Evolutionary conservation across 2,113 vertebrate species (phyloP).

Genomic region (Indicator maculatus): DNA sequence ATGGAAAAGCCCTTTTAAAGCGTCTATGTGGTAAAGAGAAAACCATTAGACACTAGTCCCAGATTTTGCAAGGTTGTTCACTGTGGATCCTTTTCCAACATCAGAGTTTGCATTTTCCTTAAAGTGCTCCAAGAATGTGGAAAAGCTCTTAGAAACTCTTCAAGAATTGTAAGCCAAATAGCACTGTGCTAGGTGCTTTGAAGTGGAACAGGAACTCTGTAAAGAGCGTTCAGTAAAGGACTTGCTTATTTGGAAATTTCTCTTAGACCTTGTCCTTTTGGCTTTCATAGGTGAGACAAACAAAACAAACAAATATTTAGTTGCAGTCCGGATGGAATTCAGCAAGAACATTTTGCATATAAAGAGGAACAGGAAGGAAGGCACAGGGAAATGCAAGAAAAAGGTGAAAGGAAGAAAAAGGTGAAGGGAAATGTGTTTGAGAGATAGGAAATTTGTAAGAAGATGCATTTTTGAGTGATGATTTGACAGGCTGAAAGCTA

Average conservation of each 20-base stretch:
- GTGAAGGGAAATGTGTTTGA: not conserved
- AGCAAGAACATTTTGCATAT: not conserved
- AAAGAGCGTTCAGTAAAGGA: not conserved
- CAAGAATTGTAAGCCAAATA: not conserved
- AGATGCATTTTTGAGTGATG: not conserved
- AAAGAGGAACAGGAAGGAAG: not conserved
- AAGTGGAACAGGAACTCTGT: not conserved
- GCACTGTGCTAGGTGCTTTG: not conserved
- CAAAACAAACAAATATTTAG: fast-evolving
- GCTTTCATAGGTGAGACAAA: not conserved
- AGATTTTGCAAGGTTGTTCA: fast-evolving
- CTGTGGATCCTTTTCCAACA: not conserved
- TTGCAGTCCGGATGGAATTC: not conserved
- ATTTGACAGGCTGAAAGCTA: not conserved
- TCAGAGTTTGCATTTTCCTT: not conserved
- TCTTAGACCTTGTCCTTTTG: not conserved
- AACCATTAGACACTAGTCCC: fast-evolving
- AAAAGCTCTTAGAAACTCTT: not conserved
- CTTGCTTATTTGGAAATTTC: not conserved
- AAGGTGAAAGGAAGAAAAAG: not conserved
- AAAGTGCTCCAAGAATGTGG: not conserved
- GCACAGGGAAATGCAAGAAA: not conserved
- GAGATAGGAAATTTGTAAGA: not conserved
- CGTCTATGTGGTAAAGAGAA: not conserved
- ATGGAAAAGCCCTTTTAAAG: not conserved